These are phyloP conservation scores for Cossypha niveicapilla DNA, from an alignment of 2,797 vertebrate genomes.

Conservation along the genomic window DNA sequence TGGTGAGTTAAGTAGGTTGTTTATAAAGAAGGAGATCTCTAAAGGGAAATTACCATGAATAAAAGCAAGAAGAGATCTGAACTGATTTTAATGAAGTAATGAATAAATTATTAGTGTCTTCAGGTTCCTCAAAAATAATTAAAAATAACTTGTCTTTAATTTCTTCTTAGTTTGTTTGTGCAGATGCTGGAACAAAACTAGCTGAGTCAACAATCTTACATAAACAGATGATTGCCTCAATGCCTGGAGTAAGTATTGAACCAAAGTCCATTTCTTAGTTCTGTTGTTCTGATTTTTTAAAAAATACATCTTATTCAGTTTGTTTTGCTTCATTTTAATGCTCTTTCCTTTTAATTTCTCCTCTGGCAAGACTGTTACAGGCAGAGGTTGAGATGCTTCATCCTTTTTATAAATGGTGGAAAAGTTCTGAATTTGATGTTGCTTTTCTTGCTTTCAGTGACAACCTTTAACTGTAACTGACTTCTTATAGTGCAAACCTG, in stretches of 20 bases:
- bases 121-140: conserved; percentile 39
- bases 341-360: background rate
- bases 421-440: background rate
- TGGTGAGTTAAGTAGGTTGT: background rate
- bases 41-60: background rate
- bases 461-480: background rate
- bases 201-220: conserved; percentile 97
- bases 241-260: conserved; percentile 88
- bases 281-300: background rate
- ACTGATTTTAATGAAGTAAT: conserved; percentile 30
- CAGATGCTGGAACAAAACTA: conserved; percentile 93
- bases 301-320: background rate
- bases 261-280: background rate
- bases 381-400: background rate
- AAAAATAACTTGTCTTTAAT: conserved; percentile 57
- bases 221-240: conserved; percentile 94
- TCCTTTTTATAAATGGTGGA: background rate
- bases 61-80: conserved; percentile 20
- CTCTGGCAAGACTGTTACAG: background rate
- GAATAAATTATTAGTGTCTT: conserved; percentile 43
- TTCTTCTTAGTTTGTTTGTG: conserved; percentile 91
- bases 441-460: background rate
- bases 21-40: background rate
- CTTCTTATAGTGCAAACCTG: background rate
- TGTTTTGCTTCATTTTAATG: background rate